Evolutionary conservation across 2,888 invertebrate genomes (phyloP), one percentile per base, ranked within the genome.

Genomic region (Mimachlamys varia): DNA sequence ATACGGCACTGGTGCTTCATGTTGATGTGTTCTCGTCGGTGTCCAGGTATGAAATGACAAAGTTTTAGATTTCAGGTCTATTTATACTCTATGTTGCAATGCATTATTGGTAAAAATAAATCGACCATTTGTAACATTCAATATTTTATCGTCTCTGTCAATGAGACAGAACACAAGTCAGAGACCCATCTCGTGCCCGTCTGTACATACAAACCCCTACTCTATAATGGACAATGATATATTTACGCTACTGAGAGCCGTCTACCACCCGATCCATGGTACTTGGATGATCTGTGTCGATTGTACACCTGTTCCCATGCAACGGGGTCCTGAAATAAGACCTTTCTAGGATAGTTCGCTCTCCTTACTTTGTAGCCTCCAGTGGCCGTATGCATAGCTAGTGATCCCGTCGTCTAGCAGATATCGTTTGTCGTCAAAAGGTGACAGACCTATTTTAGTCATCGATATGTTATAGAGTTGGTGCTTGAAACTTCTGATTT

Each of bases 361-460:
- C 76, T 76, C 76, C 76, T 76, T 15, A 33, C 19, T n/a, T n/a
- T 58, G 22, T 76, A 76, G 27, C 13, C 27, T 76, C 76, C 76
- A 76, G 7, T 76, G 76, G 10, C 76, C 13, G 13, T 76, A 76
- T 12, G 76, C 76, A 7, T 33, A 76, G 17, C 76, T 76, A 27
- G 33, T 33, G 7, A 33, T 33, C 13, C 76, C 76, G 33, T 76
- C 33, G 27, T 12, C 33, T 2, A 76, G 76, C 33, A 33, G 13
- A 76, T 76, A 76, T 76, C 33, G 27, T 15, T 76, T 76, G 76
- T 76, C 33, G 76, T 76, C 76, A 7, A 62, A 62, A n/a, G 62
- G 62, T 33, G 27, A 33, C 27, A 27, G 27, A 12, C 27, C 62
- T 7, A 22, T 62, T 76, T 76, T 76, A 1, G 76, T 76, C 17